Conservation (phyloP, 2,888 invertebrate genomes). For the Cheilosia vernalis region DNA sequence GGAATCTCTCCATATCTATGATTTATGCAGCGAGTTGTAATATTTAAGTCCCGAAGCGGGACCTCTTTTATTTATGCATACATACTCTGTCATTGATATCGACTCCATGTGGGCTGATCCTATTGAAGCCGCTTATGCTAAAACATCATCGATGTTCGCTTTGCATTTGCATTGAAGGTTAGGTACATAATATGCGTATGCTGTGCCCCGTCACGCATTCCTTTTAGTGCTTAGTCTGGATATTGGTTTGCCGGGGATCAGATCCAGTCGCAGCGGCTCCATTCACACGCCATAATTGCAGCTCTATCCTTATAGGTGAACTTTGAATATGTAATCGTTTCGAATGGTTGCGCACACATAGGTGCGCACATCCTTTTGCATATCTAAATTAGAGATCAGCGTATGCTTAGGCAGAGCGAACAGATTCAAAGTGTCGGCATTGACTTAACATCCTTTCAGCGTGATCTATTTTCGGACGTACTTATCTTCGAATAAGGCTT, state of each 20-base stretch:
- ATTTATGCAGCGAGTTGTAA: slow-evolving; percentile 68
- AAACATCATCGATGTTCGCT: slow-evolving; percentile 47
- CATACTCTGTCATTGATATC: slow-evolving; percentile 58
- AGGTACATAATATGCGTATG: slow-evolving; percentile 24
- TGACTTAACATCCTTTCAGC: slow-evolving; percentile 44
- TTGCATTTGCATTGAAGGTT: slow-evolving; percentile 57
- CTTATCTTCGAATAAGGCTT: background rate
- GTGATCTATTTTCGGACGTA: slow-evolving; percentile 31
- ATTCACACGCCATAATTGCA: slow-evolving; percentile 69
- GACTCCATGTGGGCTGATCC: slow-evolving; percentile 67
- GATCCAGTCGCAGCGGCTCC: slow-evolving; percentile 43
- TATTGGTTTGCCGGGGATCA: background rate
- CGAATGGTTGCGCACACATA: slow-evolving; percentile 48
- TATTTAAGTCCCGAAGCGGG: slow-evolving; percentile 42
- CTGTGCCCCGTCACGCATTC: slow-evolving; percentile 61
- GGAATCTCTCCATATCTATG: slow-evolving; percentile 69
- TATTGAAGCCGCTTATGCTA: slow-evolving; percentile 53
- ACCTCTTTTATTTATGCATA: slow-evolving; percentile 55
- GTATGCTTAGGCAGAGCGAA: background rate
- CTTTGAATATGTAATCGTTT: slow-evolving; percentile 64
- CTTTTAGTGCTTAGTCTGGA: slow-evolving; percentile 52
- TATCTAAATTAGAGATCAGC: slow-evolving; percentile 63
- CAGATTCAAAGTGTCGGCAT: slow-evolving; percentile 40
- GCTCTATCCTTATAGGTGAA: slow-evolving; percentile 18
- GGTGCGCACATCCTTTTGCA: slow-evolving; percentile 57